Conservation (phyloP, 2,797 vertebrate species). For the Ptychadena robeensis region DNA sequence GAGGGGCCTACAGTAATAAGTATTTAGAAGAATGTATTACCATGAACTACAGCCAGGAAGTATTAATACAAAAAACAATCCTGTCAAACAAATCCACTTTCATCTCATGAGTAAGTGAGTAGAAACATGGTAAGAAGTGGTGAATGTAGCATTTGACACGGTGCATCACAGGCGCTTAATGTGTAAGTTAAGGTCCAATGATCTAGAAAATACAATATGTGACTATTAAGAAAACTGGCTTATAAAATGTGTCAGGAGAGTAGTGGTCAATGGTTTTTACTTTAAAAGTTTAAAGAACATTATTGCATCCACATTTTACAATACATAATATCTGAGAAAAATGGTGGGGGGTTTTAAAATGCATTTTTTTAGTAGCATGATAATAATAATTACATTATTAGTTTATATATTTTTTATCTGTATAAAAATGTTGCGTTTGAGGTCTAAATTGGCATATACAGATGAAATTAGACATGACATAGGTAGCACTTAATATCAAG, state of each 20-base stretch:
- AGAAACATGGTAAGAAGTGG: background rate
- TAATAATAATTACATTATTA: too few relatives aligned
- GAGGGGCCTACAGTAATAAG: background rate
- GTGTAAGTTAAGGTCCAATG: background rate
- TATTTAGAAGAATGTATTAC: background rate
- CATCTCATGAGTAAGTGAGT: background rate
- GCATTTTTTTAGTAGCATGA: too few relatives aligned
- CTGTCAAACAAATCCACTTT: background rate
- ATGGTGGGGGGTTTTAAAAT: too few relatives aligned
- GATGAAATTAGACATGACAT: too few relatives aligned
- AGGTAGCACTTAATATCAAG: too few relatives aligned
- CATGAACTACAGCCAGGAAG: background rate
- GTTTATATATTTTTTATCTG: too few relatives aligned
- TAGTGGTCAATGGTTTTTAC: too few relatives aligned
- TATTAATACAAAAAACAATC: background rate
- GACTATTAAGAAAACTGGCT: background rate
- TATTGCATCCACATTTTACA: too few relatives aligned
- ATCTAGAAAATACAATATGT: background rate
- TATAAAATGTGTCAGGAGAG: background rate
- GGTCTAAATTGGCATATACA: too few relatives aligned
- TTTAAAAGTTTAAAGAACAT: too few relatives aligned
- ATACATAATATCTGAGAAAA: too few relatives aligned
- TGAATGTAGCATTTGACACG: background rate
- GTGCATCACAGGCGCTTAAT: background rate
- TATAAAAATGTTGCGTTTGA: too few relatives aligned